These are phyloP conservation scores for Columba guinea DNA, from an alignment of 2,797 vertebrate genomes.

Conservation along the genomic window DNA sequence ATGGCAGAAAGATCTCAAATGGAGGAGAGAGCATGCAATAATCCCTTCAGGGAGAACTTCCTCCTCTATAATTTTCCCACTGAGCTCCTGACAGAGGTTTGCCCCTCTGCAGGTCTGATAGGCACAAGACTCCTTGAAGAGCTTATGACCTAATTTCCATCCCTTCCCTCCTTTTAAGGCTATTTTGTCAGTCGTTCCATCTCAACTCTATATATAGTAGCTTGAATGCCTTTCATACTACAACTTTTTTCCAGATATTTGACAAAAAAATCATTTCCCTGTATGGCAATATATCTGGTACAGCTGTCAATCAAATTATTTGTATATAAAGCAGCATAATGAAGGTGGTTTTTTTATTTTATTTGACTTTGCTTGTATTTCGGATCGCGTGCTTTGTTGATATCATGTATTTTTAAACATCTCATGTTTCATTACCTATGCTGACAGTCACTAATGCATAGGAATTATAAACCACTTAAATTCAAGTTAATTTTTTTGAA, in stretches of 20 bases:
- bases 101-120: background rate
- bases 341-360: background rate
- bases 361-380: background rate
- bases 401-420: constrained; percentile 5
- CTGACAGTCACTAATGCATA: background rate
- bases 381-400: background rate
- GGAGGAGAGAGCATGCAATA: background rate
- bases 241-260: background rate
- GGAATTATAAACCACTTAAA: background rate
- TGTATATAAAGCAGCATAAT: background rate
- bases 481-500: background rate
- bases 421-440: background rate
- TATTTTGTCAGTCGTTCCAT: background rate
- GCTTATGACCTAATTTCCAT: background rate
- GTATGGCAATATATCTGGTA: background rate
- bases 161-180: background rate
- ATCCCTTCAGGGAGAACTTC: background rate
- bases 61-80: background rate
- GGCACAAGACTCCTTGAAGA: background rate
- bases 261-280: background rate
- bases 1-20: background rate
- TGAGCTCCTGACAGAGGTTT: background rate
- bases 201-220: background rate
- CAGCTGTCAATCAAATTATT: background rate
- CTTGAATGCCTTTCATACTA: background rate